Evolutionary conservation across 2,113 vertebrate genomes (phyloP), one percentile per base, ranked within the genome.

Genomic region (Empidonax traillii): DNA sequence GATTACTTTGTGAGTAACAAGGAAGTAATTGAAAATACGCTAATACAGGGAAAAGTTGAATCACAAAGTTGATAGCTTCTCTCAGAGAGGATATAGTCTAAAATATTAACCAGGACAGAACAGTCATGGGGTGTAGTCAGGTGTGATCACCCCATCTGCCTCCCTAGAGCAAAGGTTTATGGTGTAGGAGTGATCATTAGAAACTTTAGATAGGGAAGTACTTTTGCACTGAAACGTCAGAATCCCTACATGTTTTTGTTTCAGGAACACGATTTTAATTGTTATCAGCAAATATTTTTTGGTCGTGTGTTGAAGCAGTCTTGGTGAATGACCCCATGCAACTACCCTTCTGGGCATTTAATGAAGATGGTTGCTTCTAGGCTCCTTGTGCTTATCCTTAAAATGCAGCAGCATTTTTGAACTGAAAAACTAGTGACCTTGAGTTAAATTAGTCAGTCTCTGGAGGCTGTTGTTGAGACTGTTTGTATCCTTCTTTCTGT

Each of bases 261-360:
- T 77, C 55, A 71, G 69, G 71, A 95, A 85, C 13, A 35, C 28
- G 8, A 22, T 55, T 76, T 91, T 14, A 15, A n/a, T 61, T 93
- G 65, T 28, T 56, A 56, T 47, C 31, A 55, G 14, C 18, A n/a
- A 2, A 2, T 51, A 3, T 28, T 41, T 75, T 37, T 66, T 44
- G 4, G 14, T 20, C 8, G 31, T 31, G 2, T 11, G 4, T 63
- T 76, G 35, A 62, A 53, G 31, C 16, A 55, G 35, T 43, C 66
- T 65, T 77, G 71, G 33, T 72, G 33, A 56, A 47, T 55, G 33
- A 46, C 14, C 2, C 8, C 0, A 0, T 52, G 33, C 24, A 9
- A 39, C 28, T 59, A 19, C 7, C 8, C 11, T 28, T 46, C 4
- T 67, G 35, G 12, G 21, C 2, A 1, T 58, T 72, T 62, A 12